A percentile compares a stretch with the other conserved stretches of the same genome.
Conservation (phyloP, 64 coral and sea anemone species). For the Porites australiensis region DNA sequence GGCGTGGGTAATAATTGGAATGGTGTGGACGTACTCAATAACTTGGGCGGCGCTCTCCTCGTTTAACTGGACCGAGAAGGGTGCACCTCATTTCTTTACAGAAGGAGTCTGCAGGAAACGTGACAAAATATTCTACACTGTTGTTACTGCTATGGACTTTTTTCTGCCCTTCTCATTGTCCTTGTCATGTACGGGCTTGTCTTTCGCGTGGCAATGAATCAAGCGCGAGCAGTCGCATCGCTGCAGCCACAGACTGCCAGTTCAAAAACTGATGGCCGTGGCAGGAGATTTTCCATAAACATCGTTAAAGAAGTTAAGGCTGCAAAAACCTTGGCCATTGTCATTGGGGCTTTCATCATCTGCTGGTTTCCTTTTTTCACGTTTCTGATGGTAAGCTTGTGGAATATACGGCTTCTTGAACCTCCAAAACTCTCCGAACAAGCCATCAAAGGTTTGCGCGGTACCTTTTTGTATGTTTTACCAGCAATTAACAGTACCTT, state of each 20-base stretch:
- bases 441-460: not conserved
- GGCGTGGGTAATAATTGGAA: slow-evolving; percentile 58
- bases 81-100: slow-evolving; percentile 14
- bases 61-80: slow-evolving; percentile 68
- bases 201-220: slow-evolving; percentile 76
- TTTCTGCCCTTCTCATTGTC: slow-evolving; percentile 80
- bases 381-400: slow-evolving; percentile 65
- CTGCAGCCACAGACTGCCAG: slow-evolving; percentile 22
- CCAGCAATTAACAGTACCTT: slow-evolving; percentile 78
- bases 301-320: slow-evolving; percentile 86
- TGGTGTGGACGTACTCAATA: slow-evolving; percentile 73
- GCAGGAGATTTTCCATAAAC: slow-evolving; percentile 62
- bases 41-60: slow-evolving; percentile 57
- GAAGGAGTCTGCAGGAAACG: slow-evolving; percentile 13
- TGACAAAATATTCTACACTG: slow-evolving; percentile 80
- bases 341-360: slow-evolving; percentile 82
- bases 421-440: not conserved
- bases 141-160: slow-evolving; percentile 52
- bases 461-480: slow-evolving; percentile 72
- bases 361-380: slow-evolving; percentile 93
- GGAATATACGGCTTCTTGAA: not conserved
- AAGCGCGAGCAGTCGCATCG: slow-evolving; percentile 75
- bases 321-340: slow-evolving; percentile 88
- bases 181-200: slow-evolving; percentile 79
- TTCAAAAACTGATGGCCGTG: not conserved